Evolutionary conservation across 2,888 invertebrate genomes (phyloP), one percentile per base, ranked within the genome.

Genomic region (Neoscelio sp.): DNA sequence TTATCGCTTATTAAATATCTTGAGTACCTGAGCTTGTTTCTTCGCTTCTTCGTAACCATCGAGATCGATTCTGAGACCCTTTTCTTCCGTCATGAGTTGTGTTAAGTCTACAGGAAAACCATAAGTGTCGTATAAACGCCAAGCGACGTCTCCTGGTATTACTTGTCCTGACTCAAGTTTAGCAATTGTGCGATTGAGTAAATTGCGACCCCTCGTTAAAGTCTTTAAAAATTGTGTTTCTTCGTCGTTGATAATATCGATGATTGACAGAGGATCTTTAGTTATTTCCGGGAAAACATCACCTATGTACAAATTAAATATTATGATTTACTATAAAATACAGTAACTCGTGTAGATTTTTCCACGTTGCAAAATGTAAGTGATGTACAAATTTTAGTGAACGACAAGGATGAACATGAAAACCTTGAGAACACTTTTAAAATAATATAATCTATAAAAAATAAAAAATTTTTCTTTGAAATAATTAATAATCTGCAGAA

Each of bases 81-180:
- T 97, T 91, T 99, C 99, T 92, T 99, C 99, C 50, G 96, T 96
- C 99, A 99, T 99, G 26, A 99, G 92, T 86, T 96, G 95, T 0
- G 99, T 99, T 80, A 99, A 93, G 92, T 99, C 99, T 60, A 99
- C 94, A 0, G 99, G 99, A 89, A 99, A 99, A 12, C 99, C 99
- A 89, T 99, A 99, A 0, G 99, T 99, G 88, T 99, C 99, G 91
- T 99, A 99, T 65, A 99, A 92, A 70, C 98, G 94, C 99, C 99
- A 99, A 0, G 99, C 99, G 50, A 99, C 95, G 91, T 99, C 98
- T 62, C 99, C 98, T 30, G 99, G 98, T 80, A 99, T 92, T 46
- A 93, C 92, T 87, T 94, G 95, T 2, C 90, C 88, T 0, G 93
- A 92, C 52, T 93, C 94, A 28, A 99, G 91, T 89, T 97, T 98